Percentiles rank a stretch among this genome's conserved stretches.
phyloP scores from a whole-genome alignment of 2,113 vertebrate species.

The Oryzias javanicus region DNA sequence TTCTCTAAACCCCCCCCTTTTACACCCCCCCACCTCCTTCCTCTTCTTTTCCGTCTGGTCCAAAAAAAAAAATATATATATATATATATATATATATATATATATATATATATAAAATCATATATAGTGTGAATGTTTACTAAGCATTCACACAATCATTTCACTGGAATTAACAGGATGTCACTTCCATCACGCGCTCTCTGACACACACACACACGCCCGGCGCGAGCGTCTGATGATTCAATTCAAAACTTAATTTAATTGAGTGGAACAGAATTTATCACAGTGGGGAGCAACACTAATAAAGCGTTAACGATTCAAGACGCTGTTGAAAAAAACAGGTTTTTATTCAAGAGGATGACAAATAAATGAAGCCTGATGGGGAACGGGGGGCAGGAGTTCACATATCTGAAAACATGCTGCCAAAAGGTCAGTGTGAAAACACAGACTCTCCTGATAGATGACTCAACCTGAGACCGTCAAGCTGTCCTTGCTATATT shows the following conservation, averaged over 20 bases:
- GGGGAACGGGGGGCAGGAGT: slow-evolving; percentile 12
- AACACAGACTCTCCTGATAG: slow-evolving; percentile 57
- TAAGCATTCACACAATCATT: slow-evolving; percentile 32
- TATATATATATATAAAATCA: too few species aligned
- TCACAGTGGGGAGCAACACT: slow-evolving; percentile 18
- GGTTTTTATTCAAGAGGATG: slow-evolving; percentile 6
- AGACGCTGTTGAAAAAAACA: slow-evolving; percentile 10
- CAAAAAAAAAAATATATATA: too few species aligned
- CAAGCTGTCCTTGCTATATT: slow-evolving; percentile 4
- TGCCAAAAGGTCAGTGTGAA: slow-evolving; percentile 52
- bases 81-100: too few species aligned
- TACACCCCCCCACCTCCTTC: too few species aligned
- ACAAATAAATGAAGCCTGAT: slow-evolving; percentile 22
- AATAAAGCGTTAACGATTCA: slow-evolving; percentile 35
- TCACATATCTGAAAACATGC: slow-evolving; percentile 41
- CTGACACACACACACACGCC: not conserved
- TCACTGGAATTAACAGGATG: slow-evolving; percentile 44
- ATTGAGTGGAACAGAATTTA: slow-evolving; percentile 22
- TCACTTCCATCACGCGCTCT: slow-evolving; percentile 13
- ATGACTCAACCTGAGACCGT: slow-evolving; percentile 55
- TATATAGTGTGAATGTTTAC: too few species aligned
- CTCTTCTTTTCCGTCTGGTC: too few species aligned
- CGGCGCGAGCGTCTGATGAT: slow-evolving; percentile 40
- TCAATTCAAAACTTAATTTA: slow-evolving; percentile 42
- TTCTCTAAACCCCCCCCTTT: too few species aligned